Evolutionary conservation across 1,140 invertebrate species (phyloP).

Genomic region (Frieseomelitta varia): DNA sequence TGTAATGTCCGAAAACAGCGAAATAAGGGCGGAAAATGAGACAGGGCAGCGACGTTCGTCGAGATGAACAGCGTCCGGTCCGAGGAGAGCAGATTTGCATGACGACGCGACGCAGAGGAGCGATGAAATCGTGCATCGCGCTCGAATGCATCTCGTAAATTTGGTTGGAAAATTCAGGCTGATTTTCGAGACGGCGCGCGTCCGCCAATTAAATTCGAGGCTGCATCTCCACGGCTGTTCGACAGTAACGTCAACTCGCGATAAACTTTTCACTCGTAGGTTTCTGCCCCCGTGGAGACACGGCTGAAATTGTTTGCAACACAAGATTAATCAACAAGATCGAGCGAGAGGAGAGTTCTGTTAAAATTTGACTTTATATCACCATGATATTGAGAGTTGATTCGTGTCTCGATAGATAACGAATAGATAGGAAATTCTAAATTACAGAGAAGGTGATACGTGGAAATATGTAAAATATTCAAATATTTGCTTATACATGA

Average conservation of each 20-base stretch:
- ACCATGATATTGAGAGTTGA: too few relatives aligned
- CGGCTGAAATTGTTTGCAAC: neutral
- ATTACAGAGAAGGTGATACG: too few relatives aligned
- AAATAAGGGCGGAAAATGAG: neutral
- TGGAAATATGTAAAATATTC: too few relatives aligned
- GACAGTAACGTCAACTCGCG: neutral
- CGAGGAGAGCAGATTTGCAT: neutral
- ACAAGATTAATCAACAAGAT: too few relatives aligned
- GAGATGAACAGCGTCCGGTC: neutral
- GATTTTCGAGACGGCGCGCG: neutral
- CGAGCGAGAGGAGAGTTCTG: neutral
- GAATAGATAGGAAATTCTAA: too few relatives aligned
- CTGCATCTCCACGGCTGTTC: too few relatives aligned
- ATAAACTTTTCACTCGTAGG: neutral
- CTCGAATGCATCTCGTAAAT: slow-evolving; percentile 6
- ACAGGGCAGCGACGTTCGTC: neutral
- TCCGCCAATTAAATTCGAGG: slow-evolving; percentile 20
- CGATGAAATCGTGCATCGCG: neutral
- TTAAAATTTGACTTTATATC: too few relatives aligned
- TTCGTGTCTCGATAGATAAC: too few relatives aligned
- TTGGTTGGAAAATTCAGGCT: neutral
- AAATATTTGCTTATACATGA: too few relatives aligned
- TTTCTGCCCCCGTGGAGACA: neutral
- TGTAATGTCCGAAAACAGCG: too few relatives aligned
- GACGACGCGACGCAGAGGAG: neutral